These are phyloP conservation scores for Diorhabda elongata DNA, from an alignment of 1,140 invertebrate genomes.

Conservation along the genomic window DNA sequence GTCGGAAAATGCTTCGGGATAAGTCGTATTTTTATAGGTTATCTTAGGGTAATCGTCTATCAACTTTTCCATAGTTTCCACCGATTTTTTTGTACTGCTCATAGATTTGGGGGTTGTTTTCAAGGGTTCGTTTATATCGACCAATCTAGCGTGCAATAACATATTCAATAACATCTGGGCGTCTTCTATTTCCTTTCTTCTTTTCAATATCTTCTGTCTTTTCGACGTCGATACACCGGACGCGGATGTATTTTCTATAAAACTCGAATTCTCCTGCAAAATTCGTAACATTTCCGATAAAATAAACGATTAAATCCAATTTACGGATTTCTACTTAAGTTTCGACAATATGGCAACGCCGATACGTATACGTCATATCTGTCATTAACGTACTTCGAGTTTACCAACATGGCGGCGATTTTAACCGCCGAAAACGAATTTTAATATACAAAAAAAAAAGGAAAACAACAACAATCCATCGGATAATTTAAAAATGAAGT, in stretches of 20 bases:
- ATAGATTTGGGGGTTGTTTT: neutral
- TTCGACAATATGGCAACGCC: too few relatives aligned
- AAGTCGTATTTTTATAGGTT: slow-evolving; percentile 26
- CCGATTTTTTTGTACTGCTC: slow-evolving; percentile 12
- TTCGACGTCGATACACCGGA: neutral
- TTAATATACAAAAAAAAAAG: too few relatives aligned
- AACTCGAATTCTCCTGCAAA: too few relatives aligned
- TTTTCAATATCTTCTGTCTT: slow-evolving; percentile 16
- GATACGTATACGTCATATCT: too few relatives aligned
- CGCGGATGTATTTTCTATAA: neutral
- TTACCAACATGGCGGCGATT: too few relatives aligned
- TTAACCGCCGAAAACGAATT: too few relatives aligned
- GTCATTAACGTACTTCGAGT: too few relatives aligned
- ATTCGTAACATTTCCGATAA: too few relatives aligned
- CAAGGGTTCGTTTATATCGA: neutral
- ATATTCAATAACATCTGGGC: slow-evolving; percentile 29
- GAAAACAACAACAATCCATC: too few relatives aligned
- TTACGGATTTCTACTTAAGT: too few relatives aligned
- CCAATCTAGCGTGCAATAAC: slow-evolving; percentile 16
- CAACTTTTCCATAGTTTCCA: slow-evolving; percentile 28
- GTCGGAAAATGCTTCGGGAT: slow-evolving; percentile 29
- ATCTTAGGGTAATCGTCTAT: slow-evolving; percentile 28
- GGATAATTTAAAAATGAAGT: too few relatives aligned
- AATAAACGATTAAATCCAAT: too few relatives aligned
- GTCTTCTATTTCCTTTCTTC: slow-evolving; percentile 5